These are phyloP conservation scores for Dryocosmus kuriphilus DNA, from an alignment of 2,888 invertebrate species.

Conservation along the genomic window DNA sequence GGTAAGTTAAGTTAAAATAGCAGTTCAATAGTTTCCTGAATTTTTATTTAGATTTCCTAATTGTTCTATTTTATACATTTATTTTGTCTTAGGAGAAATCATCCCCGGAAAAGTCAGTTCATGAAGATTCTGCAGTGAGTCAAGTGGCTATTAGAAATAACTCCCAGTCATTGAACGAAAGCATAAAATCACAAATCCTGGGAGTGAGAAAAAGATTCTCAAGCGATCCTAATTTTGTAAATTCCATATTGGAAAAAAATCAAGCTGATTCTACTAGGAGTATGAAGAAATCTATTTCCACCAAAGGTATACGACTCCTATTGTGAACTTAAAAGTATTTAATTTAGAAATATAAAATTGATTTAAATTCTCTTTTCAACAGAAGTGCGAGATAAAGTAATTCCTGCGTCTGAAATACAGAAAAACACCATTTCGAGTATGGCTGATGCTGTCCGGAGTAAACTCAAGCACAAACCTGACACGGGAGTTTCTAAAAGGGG, in stretches of 20 bases:
- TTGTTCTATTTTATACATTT: not conserved
- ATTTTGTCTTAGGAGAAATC: constrained; percentile 48
- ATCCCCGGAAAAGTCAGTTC: constrained; percentile 15
- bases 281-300: constrained; percentile 39
- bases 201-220: constrained; percentile 64
- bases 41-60: not conserved
- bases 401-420: constrained; percentile 32
- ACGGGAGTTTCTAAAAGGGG: constrained; percentile 65
- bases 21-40: not conserved
- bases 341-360: not conserved
- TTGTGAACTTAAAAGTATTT: not conserved
- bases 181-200: constrained; percentile 52
- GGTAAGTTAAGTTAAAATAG: constrained; percentile 42
- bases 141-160: not conserved
- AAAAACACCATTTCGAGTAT: constrained; percentile 31
- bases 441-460: constrained; percentile 61
- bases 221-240: constrained; percentile 60
- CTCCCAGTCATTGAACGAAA: constrained; percentile 43
- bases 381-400: constrained; percentile 49
- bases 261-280: constrained; percentile 28
- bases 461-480: constrained; percentile 64
- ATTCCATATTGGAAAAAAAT: constrained; percentile 50
- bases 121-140: constrained; percentile 14
- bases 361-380: constrained; percentile 17
- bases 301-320: constrained; percentile 49